phyloP scores from a whole-genome alignment of 2,113 vertebrate genomes.

The Eublepharis macularius region DNA sequence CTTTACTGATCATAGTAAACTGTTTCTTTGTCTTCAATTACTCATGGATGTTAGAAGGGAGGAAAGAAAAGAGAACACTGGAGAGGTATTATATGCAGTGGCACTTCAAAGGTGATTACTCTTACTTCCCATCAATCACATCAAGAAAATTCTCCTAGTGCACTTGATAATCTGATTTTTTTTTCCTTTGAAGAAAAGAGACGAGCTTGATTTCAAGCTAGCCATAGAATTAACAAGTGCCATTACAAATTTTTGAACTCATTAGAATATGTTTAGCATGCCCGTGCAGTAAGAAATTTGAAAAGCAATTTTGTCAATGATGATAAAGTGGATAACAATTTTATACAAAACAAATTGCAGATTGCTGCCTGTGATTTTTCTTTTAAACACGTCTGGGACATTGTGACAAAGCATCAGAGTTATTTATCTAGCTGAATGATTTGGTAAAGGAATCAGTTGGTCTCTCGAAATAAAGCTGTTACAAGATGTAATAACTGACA shows the following conservation, averaged over 20 bases:
- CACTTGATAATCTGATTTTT: slow-evolving; percentile 74
- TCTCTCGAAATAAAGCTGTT: slow-evolving; percentile 33
- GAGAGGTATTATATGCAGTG: slow-evolving; percentile 71
- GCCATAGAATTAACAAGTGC: slow-evolving; percentile 68
- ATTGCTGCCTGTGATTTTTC: slow-evolving; percentile 39
- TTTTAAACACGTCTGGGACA: slow-evolving; percentile 13
- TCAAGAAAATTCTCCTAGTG: slow-evolving; percentile 74
- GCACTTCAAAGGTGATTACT: slow-evolving; percentile 81
- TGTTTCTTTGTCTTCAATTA: slow-evolving; percentile 74
- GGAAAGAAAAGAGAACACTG: slow-evolving; percentile 69
- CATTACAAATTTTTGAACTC: slow-evolving; percentile 69
- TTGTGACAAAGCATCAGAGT: slow-evolving; percentile 9
- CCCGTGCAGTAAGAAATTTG: slow-evolving; percentile 51
- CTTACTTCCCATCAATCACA: slow-evolving; percentile 79
- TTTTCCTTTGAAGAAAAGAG: slow-evolving; percentile 73
- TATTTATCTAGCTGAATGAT: slow-evolving; percentile 16
- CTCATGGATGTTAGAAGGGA: slow-evolving; percentile 67
- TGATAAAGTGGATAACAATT: slow-evolving; percentile 51
- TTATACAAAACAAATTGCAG: slow-evolving; percentile 60
- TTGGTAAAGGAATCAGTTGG: slow-evolving; percentile 39
- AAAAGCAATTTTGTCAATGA: slow-evolving; percentile 66
- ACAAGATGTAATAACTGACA: neutral
- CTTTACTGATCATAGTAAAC: slow-evolving; percentile 74
- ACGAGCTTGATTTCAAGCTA: slow-evolving; percentile 62
- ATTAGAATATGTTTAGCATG: slow-evolving; percentile 64